Evolutionary conservation across 1,140 invertebrate genomes (phyloP), one percentile per base, ranked within the genome.

Genomic region (Drosophila ananassae): DNA sequence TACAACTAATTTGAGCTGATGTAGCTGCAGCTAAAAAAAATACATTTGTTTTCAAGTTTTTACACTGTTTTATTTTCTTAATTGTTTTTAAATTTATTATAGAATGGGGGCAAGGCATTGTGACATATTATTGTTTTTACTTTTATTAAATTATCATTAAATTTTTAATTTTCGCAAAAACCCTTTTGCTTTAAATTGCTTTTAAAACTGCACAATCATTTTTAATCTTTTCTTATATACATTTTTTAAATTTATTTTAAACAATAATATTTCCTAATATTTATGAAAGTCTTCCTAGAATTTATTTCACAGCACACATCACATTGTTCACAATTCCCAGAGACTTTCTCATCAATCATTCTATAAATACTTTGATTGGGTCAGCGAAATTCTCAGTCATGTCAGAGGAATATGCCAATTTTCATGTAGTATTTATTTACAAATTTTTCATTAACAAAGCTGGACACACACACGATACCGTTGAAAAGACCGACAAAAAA

Each of bases 1-100:
- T 82, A 87, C 73, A 77, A 62, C 56, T 68, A 73, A 71, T 75
- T 77, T 17, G 63, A 51, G 41, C 46, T 75, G 69, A 46, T 57
- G 41, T 44, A 44, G 41, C 41, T 21, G n/a, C n/a, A 4, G 13
- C 39, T 13, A 17, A 17, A 17, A 17, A n/a, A n/a, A 39, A 39
- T 13, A 13, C 9, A 6, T 41, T 48, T 24, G 51, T 52, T 46
- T 41, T 56, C 51, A 53, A 44, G 69, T 66, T 63, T 67, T 81
- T 87, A 78, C 82, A 81, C 69, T 82, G 76, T 82, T 89, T 87
- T 89, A 85, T 87, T 85, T 82, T 77, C 56, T 73, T 69, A 87
- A 85, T 85, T 85, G 77, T 75, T 53, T 56, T 30, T 24, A 53
- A 89, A 62, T 78, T 63, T 73, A 58, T 52, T 13, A n/a, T 41